Conservation (phyloP, 2,113 vertebrate genomes). For the Hippocampus barbouri region DNA sequence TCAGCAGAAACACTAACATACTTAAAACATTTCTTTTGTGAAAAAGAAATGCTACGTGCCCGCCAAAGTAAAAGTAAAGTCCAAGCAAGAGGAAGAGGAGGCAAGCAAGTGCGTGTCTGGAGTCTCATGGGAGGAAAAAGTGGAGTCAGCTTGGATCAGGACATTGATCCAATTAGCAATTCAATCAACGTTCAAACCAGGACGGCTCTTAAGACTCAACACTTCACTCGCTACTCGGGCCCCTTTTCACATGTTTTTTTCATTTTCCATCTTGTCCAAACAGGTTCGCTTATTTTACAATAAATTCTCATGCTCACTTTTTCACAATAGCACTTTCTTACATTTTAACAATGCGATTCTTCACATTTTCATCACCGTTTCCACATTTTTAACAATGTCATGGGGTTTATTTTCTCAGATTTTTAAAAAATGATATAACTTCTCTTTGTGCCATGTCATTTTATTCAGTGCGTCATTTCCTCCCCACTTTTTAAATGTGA, state of each 20-base stretch:
- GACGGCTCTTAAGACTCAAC: background rate
- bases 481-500: too few species aligned
- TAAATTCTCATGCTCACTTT: too few species aligned
- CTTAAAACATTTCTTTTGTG: background rate
- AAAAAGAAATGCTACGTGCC: background rate
- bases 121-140: background rate
- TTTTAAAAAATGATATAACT: too few species aligned
- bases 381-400: background rate
- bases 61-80: background rate
- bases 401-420: too few species aligned
- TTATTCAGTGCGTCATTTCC: too few species aligned
- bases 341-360: too few species aligned
- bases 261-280: too few species aligned
- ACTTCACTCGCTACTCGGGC: background rate
- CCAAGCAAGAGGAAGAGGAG: background rate
- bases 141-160: background rate
- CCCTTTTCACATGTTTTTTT: too few species aligned
- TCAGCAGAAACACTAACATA: background rate
- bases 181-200: background rate
- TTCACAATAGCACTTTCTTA: too few species aligned
- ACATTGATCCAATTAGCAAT: constrained; percentile 1
- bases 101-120: background rate
- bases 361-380: background rate
- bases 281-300: too few species aligned
- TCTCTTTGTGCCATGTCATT: too few species aligned